Evolutionary conservation across 2,888 invertebrate species (phyloP), one percentile per base, ranked within the genome.

Genomic region (Lasioglossum pauxillum): DNA sequence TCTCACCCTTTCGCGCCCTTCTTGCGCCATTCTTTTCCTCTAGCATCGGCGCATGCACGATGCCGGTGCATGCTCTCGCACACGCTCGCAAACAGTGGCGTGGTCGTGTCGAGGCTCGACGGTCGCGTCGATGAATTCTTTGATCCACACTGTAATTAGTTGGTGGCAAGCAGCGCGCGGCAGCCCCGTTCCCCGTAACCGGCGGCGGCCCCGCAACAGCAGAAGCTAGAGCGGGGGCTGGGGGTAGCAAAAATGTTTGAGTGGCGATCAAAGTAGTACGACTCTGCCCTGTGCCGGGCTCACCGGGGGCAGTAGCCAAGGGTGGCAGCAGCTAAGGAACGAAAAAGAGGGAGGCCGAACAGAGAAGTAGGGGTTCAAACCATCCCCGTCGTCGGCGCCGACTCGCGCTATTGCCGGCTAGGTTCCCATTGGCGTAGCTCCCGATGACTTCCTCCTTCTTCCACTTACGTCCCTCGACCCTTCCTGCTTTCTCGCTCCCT

Each of bases 101-200:
- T 57, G 76, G 41, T 23, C 75, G 83, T 76, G 81, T 64, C 86
- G 75, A 89, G 88, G 87, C 67, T 71, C 88, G 89, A 87, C 75
- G 74, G 89, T 83, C 86, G 91, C 90, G 93, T 92, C 94, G 94
- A 93, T 93, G 94, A 93, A 94, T 94, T 94, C 94, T 94, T 94
- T 94, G 94, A 94, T 94, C 95, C 93, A 88, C 92, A 93, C 93
- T 93, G 95, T 94, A 94, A 94, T 94, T 94, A 94, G 94, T 94
- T 94, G 94, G 93, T 93, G 93, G 93, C 90, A 92, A 92, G 80
- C 87, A 85, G 75, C 78, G 74, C 84, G 71, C 78, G 27, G 82
- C 87, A 87, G 82, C 83, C 86, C 86, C 82, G 57, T 78, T 81
- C 80, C 85, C 87, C 85, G 84, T 88, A 84, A 75, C 75, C 64